Percentiles rank a stretch among this genome's conserved stretches.
Evolutionary conservation across 2,888 invertebrate genomes (phyloP).

Genomic region (Melitaea athalia): DNA sequence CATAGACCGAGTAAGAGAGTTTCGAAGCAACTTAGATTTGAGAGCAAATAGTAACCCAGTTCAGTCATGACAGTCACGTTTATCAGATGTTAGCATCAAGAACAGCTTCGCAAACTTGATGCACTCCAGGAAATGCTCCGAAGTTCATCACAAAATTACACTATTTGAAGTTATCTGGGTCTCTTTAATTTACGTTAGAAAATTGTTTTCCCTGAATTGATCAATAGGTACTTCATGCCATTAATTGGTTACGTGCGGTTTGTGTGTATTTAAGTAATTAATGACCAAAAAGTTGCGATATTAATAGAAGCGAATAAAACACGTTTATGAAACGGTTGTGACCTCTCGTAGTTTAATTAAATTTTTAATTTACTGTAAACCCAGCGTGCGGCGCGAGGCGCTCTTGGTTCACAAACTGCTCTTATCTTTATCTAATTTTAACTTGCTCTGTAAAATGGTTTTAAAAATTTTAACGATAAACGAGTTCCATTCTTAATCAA

Average conservation of each 20-base stretch:
- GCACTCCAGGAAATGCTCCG: slow-evolving; percentile 54
- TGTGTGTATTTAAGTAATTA: slow-evolving; percentile 6
- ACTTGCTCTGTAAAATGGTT: slow-evolving; percentile 31
- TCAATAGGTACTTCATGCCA: neutral
- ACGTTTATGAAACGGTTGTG: slow-evolving; percentile 70
- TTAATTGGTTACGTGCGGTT: neutral
- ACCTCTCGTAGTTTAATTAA: slow-evolving; percentile 74
- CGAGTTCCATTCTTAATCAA: neutral
- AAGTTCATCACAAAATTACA: slow-evolving; percentile 67
- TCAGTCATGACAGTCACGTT: slow-evolving; percentile 32
- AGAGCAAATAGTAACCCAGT: slow-evolving; percentile 7
- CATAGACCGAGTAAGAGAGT: neutral
- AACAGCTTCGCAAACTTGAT: slow-evolving; percentile 55
- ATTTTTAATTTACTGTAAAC: slow-evolving; percentile 74
- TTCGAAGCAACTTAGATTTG: neutral
- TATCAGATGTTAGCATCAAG: slow-evolving; percentile 39
- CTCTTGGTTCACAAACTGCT: slow-evolving; percentile 55
- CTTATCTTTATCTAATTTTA: slow-evolving; percentile 53
- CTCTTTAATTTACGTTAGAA: slow-evolving; percentile 7
- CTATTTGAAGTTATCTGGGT: slow-evolving; percentile 45
- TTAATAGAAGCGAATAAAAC: slow-evolving; percentile 50
- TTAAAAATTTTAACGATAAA: slow-evolving; percentile 23
- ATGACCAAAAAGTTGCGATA: slow-evolving; percentile 14
- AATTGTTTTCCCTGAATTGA: neutral
- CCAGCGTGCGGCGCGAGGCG: slow-evolving; percentile 56